A percentile compares a stretch with the other conserved stretches of the same genome.
These are phyloP conservation scores for Piezodorus guildinii DNA, from an alignment of 1,140 invertebrate species.

Conservation along the genomic window DNA sequence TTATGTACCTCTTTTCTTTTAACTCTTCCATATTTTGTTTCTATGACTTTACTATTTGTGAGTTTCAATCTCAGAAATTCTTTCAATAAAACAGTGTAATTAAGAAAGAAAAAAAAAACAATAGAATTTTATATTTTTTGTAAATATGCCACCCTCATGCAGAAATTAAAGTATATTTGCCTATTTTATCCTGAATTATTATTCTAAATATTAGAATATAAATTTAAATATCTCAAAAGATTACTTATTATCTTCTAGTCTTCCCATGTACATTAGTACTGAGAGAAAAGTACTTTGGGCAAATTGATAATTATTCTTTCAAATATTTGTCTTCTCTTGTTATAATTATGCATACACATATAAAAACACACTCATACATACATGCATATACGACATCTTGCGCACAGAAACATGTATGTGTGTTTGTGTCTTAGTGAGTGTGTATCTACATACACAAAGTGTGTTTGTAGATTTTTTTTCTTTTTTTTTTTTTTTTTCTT, in stretches of 20 bases:
- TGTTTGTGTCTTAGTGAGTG: too few relatives aligned
- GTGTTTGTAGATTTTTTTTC: background rate
- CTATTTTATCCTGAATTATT: background rate
- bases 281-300: slow-evolving; percentile 6
- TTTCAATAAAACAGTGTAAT: too few relatives aligned
- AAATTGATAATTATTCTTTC: slow-evolving; percentile 3
- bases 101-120: too few relatives aligned
- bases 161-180: slow-evolving; percentile 3
- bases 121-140: slow-evolving; percentile 1
- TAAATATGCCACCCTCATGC: background rate
- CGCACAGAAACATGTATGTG: too few relatives aligned
- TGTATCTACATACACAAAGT: too few relatives aligned
- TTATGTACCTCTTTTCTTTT: slow-evolving; percentile 1
- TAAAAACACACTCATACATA: background rate
- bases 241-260: slow-evolving; percentile 9
- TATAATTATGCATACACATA: slow-evolving; percentile 1
- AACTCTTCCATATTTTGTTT: background rate
- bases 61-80: too few relatives aligned
- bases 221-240: slow-evolving; percentile 11
- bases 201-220: background rate
- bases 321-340: slow-evolving; percentile 5
- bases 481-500: slow-evolving; percentile 15
- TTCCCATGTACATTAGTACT: slow-evolving; percentile 1
- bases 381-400: too few relatives aligned
- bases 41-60: background rate